Evolutionary conservation across 2,888 invertebrate genomes (phyloP).

Genomic region (Luperina testacea): DNA sequence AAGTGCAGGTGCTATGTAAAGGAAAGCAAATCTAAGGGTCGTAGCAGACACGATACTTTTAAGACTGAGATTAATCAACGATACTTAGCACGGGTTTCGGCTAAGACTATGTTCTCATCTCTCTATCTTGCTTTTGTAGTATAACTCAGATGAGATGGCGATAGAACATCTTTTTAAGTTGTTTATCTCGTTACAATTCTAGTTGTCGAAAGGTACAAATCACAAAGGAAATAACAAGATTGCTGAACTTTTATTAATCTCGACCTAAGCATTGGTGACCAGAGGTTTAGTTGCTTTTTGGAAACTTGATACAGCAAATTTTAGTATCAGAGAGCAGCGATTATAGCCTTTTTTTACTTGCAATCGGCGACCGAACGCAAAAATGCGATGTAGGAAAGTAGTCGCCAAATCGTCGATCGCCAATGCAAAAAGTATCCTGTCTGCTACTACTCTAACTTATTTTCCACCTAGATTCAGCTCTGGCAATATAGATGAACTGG

Average conservation of each 20-base stretch:
- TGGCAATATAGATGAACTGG: conserved; percentile 73
- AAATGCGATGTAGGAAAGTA: not conserved
- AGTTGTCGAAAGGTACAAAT: too few relatives aligned
- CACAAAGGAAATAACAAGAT: too few relatives aligned
- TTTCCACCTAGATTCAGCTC: conserved; percentile 60
- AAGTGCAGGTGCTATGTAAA: conserved; percentile 41
- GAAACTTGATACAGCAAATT: not conserved
- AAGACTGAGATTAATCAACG: not conserved
- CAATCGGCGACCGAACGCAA: too few relatives aligned
- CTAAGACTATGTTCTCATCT: not conserved
- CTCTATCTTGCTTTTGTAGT: not conserved
- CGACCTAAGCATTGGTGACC: not conserved
- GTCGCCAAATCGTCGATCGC: too few relatives aligned
- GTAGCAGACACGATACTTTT: not conserved
- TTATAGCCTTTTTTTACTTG: not conserved
- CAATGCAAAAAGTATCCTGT: not conserved
- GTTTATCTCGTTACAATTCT: not conserved
- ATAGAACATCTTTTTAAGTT: not conserved
- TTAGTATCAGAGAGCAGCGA: too few relatives aligned
- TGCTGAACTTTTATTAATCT: not conserved
- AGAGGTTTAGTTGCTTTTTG: not conserved
- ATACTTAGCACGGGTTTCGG: not conserved
- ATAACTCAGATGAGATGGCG: not conserved
- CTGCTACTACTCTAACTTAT: conserved; percentile 11
- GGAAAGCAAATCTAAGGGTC: conserved; percentile 13